Base-by-base conservation (phyloP, 64 coral and sea anemone genomes). In the Astreopora myriophthalma region DNA sequence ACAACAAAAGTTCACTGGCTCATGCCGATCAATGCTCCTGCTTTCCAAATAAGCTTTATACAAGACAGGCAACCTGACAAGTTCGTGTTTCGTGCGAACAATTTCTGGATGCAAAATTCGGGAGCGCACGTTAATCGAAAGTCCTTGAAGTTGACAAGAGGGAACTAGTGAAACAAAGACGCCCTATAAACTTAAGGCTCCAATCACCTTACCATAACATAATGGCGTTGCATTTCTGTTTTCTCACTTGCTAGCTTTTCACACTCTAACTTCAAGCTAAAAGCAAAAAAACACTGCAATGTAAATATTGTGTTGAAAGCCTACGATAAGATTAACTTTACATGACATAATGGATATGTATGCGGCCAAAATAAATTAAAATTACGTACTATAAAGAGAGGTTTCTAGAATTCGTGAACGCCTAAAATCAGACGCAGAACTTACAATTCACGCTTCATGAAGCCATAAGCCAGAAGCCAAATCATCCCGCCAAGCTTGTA, bases 301-400 rank as follows among this genome's bases (percentile, higher is more conserved):
- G 93, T 95, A 93, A 99, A 99, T 99, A 99, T 93, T 87, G 94
- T 99, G 94, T 93, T 99, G 97, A 99, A 99, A 99, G 88, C 87
- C 85, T 27, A 55, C 94, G 97, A 99, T 95, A 95, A 95, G 97
- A 99, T 99, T 96, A 95, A 95, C 94, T 99, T 96, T 95, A 90
- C 90, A 93, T 89, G 90, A 93, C 97, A 89, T 96, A 74, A 90
- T 78, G 84, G 95, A 82, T 94, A 83, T 93, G 77, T 93, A 89
- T 93, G 87, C 95, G 65, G 40, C 91, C 73, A 69, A 87, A 96
- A 96, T 94, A 87, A 96, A 94, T 74, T 96, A 33, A 72, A 94
- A 58, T 94, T 86, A 96, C 66, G 55, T 73, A 58, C 48, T 27
- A 75, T 66, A 83, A 84, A 96, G 71, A 70, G 33, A 72, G 46